Evolutionary conservation across 2,888 invertebrate species (phyloP).

Genomic region (Conops quadrifasciatus): DNA sequence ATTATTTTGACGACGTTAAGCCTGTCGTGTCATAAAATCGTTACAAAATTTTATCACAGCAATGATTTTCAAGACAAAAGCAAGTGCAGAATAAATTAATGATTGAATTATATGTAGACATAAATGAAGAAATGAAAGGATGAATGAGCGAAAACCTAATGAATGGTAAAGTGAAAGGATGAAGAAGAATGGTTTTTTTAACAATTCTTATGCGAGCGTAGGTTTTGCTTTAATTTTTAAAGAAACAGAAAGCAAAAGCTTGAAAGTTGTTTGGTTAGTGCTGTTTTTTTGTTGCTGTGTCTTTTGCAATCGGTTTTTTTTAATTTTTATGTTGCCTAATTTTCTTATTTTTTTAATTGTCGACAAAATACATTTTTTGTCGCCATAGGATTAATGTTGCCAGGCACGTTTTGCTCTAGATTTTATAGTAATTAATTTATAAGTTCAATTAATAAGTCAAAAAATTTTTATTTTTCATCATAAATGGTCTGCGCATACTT

Average conservation of each 20-base stretch:
- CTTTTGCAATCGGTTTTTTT: not conserved
- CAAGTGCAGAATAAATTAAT: not conserved
- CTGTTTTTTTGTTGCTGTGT: not conserved
- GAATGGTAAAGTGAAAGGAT: not conserved
- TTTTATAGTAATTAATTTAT: constrained; percentile 21
- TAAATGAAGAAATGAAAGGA: not conserved
- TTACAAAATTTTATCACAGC: not conserved
- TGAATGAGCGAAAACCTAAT: not conserved
- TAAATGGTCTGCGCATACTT: not conserved
- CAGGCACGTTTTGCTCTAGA: constrained; percentile 32
- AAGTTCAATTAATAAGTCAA: constrained; percentile 10
- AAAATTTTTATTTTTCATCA: not conserved
- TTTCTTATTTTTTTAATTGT: constrained; percentile 1
- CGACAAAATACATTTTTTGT: not conserved
- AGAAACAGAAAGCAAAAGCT: no score
- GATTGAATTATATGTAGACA: not conserved
- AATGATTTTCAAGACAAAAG: not conserved
- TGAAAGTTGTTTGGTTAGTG: not conserved
- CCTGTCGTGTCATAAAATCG: no score
- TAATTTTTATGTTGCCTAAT: not conserved
- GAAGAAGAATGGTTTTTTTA: not conserved
- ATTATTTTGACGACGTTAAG: no score
- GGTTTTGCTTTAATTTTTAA: not conserved
- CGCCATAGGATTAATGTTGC: constrained; percentile 4
- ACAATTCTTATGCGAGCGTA: not conserved